Conservation (phyloP, 2,113 vertebrate species). For the Solea senegalensis region DNA sequence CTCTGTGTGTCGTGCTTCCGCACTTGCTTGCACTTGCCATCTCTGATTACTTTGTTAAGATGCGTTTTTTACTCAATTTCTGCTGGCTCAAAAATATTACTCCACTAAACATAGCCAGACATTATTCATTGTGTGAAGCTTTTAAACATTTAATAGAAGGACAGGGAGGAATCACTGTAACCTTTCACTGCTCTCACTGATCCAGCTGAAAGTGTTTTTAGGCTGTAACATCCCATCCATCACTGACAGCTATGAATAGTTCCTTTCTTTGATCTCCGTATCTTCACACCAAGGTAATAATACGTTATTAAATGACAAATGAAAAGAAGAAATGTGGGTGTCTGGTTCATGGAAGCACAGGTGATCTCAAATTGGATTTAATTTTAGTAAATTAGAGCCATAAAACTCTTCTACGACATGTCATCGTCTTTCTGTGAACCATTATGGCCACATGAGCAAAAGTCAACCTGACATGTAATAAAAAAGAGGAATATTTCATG, state of each 20-base stretch:
- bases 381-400: slow-evolving; percentile 10
- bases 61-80: too few relatives aligned
- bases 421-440: neutral
- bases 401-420: neutral
- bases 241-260: neutral
- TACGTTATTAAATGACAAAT: slow-evolving; percentile 19
- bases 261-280: neutral
- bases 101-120: neutral
- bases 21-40: too few relatives aligned
- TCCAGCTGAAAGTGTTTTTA: slow-evolving; percentile 21
- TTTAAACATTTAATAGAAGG: neutral
- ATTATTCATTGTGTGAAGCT: neutral
- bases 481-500: neutral
- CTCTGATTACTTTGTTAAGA: too few relatives aligned
- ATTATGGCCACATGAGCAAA: neutral
- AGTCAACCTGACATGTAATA: neutral
- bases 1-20: too few relatives aligned
- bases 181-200: slow-evolving; percentile 17
- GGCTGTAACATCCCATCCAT: slow-evolving; percentile 25
- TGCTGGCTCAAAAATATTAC: neutral
- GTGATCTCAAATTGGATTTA: slow-evolving; percentile 2
- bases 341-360: neutral
- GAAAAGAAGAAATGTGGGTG: slow-evolving; percentile 7
- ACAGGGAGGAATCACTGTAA: slow-evolving; percentile 8
- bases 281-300: slow-evolving; percentile 25